Evolutionary conservation across 2,888 invertebrate species (phyloP), one percentile per base, ranked within the genome.

Genomic region (Lasioglossum pauxillum): DNA sequence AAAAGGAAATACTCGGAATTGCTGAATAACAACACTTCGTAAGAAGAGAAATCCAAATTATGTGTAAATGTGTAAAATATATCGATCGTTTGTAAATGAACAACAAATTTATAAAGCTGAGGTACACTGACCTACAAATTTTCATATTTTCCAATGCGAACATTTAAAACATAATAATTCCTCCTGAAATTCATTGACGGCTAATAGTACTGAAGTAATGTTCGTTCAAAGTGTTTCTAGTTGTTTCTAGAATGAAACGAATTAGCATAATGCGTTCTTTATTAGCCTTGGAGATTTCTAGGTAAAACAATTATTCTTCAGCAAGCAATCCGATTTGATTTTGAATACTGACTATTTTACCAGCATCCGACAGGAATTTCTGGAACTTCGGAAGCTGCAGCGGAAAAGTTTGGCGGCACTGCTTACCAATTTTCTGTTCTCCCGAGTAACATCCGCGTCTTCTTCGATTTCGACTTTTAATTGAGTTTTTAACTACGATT

Each of bases 291-390:
- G n/a, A n/a, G 12, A 57, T n/a, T 57, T 64, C 14, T 64, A 3
- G 31, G 31, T 64, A 64, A 31, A 19, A 16, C 31, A 31, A 31
- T 64, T 64, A 64, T 64, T 64, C 64, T 31, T 64, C 64, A 2
- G 64, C 31, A 3, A 64, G 31, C 64, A 64, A 31, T 64, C 64
- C 64, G 38, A 49, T 75, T 80, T 83, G 41, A 64, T 76, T 83
- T 83, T 71, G 16, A 71, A 75, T 41, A 71, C 69, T 72, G 79
- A 83, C 79, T 73, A 78, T 80, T 83, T 57, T 57, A 31, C 76
- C 75, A 67, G 14, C 60, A 75, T 60, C 73, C 74, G n/a, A 23
- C 49, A 71, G 71, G 71, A 80, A 83, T 80, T 79, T 83, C 75
- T 80, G 46, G 72, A 80, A 79, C 57, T 83, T 83, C 38, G 69